phyloP scores from a whole-genome alignment of 2,888 invertebrate genomes.

The Diaperis boleti region DNA sequence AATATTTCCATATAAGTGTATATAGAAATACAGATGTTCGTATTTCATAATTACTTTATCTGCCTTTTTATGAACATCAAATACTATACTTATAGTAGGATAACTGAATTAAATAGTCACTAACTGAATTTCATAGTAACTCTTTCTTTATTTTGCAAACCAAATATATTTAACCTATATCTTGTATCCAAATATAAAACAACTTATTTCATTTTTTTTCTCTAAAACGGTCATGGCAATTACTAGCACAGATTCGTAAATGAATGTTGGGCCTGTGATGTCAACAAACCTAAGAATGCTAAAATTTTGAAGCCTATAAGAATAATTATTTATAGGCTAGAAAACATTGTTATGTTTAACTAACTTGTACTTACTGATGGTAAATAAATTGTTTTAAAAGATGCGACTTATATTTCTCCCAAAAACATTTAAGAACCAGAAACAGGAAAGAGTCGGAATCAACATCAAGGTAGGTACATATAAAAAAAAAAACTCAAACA shows the following conservation, averaged over 20 bases:
- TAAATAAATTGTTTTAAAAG: conserved; percentile 64
- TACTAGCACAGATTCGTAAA: conserved; percentile 40
- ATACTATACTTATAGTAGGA: conserved; percentile 35
- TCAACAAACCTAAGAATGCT: conserved; percentile 59
- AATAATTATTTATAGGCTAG: conserved; percentile 59
- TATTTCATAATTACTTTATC: conserved; percentile 47
- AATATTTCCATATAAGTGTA: conserved; percentile 52
- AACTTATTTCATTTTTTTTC: conserved; percentile 19
- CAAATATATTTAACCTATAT: conserved; percentile 1
- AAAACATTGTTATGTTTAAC: conserved; percentile 65
- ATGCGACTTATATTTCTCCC: no score
- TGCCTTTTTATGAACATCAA: conserved; percentile 43
- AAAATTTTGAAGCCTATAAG: conserved; percentile 58
- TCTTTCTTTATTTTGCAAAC: conserved; percentile 27
- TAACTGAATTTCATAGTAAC: conserved; percentile 55
- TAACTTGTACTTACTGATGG: conserved; percentile 62
- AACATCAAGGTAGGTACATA: no score
- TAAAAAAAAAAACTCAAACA: no score
- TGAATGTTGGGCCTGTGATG: conserved; percentile 61
- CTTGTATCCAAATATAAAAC: conserved; percentile 9
- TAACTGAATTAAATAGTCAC: conserved; percentile 27
- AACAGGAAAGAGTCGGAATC: no score
- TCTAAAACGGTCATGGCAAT: conserved; percentile 38
- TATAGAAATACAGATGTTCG: conserved; percentile 52
- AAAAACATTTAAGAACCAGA: no score